A percentile compares a stretch with the other conserved stretches of the same genome.
Conservation (phyloP, 2,888 invertebrate genomes). For the Sylvicola cinctus region DNA sequence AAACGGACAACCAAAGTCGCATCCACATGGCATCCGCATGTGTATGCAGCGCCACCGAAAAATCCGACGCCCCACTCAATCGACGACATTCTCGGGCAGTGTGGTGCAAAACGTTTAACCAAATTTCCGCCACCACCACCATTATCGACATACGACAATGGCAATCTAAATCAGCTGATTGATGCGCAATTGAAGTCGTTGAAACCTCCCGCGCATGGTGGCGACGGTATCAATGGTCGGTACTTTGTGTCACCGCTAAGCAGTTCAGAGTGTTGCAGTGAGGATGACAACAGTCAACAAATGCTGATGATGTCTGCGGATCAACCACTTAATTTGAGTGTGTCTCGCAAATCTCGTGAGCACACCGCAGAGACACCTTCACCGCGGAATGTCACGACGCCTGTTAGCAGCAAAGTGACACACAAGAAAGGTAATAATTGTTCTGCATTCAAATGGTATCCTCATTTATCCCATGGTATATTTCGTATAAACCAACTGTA, state of each 20-base stretch:
- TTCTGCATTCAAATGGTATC: no score
- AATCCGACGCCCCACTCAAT: conserved; percentile 74
- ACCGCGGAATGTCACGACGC: no score
- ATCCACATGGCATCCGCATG: conserved; percentile 91
- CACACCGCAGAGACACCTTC: no score
- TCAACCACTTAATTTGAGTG: conserved; percentile 37
- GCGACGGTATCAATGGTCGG: no score
- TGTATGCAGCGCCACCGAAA: conserved; percentile 63
- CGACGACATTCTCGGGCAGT: conserved; percentile 63
- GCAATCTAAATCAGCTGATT: not conserved
- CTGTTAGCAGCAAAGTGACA: no score
- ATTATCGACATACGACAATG: not conserved
- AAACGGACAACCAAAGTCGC: no score
- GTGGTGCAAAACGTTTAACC: conserved; percentile 5
- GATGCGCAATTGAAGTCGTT: not conserved
- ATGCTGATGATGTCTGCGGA: conserved; percentile 26
- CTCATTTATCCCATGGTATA: no score
- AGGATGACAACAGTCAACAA: conserved; percentile 22
- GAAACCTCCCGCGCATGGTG: conserved; percentile 8
- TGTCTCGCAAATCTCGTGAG: conserved; percentile 14
- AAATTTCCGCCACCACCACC: not conserved
- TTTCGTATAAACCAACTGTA: no score
- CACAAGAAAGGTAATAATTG: no score
- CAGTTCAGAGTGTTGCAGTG: no score
- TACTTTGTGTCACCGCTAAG: no score